These are phyloP conservation scores for Aporophyla lueneburgensis DNA, from an alignment of 2,888 invertebrate species.

Conservation along the genomic window DNA sequence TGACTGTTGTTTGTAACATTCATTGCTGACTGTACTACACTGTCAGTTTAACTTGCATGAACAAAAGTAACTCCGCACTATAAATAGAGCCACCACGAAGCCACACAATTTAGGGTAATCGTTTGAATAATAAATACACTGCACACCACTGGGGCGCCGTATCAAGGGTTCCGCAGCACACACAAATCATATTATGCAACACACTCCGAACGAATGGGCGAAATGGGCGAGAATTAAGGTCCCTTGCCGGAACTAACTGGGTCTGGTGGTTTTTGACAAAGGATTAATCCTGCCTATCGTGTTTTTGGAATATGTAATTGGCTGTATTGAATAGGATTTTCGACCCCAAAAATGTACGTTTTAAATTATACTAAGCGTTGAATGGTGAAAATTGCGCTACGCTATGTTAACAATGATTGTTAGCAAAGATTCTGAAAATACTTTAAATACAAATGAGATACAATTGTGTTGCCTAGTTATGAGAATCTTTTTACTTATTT, in stretches of 20 bases:
- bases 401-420: no score
- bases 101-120: slow-evolving; percentile 58
- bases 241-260: slow-evolving; percentile 17
- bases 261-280: slow-evolving; percentile 9
- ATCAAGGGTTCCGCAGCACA: slow-evolving; percentile 42
- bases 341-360: no score
- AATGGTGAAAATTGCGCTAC: background rate
- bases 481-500: no score
- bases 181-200: slow-evolving; percentile 60
- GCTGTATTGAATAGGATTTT: no score
- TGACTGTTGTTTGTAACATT: background rate
- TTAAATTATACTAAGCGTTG: background rate
- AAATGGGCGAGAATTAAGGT: slow-evolving; percentile 34
- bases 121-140: slow-evolving; percentile 60
- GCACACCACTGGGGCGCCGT: slow-evolving; percentile 36
- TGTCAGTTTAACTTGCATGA: slow-evolving; percentile 32
- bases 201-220: slow-evolving; percentile 32
- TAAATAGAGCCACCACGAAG: slow-evolving; percentile 45
- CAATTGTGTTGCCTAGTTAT: no score
- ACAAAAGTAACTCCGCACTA: slow-evolving; percentile 37
- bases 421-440: no score
- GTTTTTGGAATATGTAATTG: background rate
- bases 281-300: background rate
- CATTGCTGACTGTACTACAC: background rate
- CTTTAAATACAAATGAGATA: no score